A percentile compares a stretch with the other conserved stretches of the same genome.
Evolutionary conservation across 2,888 invertebrate species (phyloP).

Genomic region (Eulithis testata): DNA sequence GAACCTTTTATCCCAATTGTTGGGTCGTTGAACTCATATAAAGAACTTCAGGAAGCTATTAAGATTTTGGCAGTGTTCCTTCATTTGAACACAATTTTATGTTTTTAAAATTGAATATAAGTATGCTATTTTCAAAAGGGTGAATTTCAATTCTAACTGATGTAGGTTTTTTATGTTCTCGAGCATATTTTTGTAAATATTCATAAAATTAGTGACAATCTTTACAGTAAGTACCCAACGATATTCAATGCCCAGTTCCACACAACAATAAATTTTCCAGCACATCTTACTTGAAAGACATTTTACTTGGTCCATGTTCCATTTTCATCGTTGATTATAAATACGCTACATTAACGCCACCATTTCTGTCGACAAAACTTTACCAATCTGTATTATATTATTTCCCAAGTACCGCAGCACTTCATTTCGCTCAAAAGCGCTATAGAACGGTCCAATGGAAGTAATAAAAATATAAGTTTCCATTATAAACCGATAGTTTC

Average conservation of each 20-base stretch:
- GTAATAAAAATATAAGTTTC: constrained; percentile 30
- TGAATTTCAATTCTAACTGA: no score
- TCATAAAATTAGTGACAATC: no score
- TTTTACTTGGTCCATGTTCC: no score
- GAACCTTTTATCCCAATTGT: neutral
- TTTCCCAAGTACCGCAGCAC: constrained; percentile 21
- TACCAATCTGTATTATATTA: constrained; percentile 30
- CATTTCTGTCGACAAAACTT: constrained; percentile 18
- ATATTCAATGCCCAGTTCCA: no score
- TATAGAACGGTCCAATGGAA: constrained; percentile 24
- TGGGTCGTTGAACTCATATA: constrained; percentile 21
- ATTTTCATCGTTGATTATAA: neutral
- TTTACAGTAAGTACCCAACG: no score
- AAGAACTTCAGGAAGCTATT: constrained; percentile 19
- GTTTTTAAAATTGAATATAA: no score
- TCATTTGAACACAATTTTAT: neutral
- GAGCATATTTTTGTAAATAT: no score
- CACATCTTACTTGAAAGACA: no score
- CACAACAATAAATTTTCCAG: no score
- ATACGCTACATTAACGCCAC: constrained; percentile 3
- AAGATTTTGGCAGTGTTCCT: constrained; percentile 29
- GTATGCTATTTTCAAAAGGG: no score
- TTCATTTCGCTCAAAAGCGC: constrained; percentile 26
- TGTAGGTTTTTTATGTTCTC: no score
- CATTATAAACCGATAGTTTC: constrained; percentile 37